Evolutionary conservation across 2,797 vertebrate genomes (phyloP).

Genomic region (Tapera naevia): DNA sequence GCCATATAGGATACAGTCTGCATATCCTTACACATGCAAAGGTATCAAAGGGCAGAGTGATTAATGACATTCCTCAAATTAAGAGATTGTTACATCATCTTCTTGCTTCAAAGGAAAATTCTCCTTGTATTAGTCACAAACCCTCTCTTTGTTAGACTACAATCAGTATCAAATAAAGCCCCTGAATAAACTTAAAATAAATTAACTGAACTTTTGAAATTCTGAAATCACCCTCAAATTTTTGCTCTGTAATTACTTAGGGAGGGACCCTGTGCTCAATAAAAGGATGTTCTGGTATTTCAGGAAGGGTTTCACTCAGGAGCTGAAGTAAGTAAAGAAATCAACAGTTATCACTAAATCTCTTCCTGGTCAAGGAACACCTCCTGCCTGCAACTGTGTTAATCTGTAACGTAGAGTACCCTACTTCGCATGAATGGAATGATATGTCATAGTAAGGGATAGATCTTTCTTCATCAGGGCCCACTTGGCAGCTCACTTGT

Average conservation of each 20-base stretch:
- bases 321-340: conserved; percentile 10
- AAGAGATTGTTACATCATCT: background rate
- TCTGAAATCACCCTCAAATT: background rate
- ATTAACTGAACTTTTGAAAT: background rate
- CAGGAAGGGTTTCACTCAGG: conserved; percentile 12
- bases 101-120: conserved; percentile 22
- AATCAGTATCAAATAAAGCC: background rate
- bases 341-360: conserved; percentile 10
- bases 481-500: background rate
- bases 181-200: background rate
- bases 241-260: background rate
- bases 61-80: conserved; percentile 4
- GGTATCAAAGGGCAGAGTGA: background rate
- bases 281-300: background rate
- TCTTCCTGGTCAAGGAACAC: conserved; percentile 25
- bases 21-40: background rate
- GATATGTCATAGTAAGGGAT: background rate
- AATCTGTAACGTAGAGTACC: conserved; percentile 24
- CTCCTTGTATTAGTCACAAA: background rate
- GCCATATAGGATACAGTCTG: background rate
- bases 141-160: background rate
- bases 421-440: background rate
- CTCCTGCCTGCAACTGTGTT: background rate
- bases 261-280: background rate
- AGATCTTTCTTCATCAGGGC: background rate